Percentiles rank a stretch among this genome's conserved stretches.
These are phyloP conservation scores for Myotis brandtii DNA, from an alignment of 2,113 vertebrate species.

Conservation along the genomic window DNA sequence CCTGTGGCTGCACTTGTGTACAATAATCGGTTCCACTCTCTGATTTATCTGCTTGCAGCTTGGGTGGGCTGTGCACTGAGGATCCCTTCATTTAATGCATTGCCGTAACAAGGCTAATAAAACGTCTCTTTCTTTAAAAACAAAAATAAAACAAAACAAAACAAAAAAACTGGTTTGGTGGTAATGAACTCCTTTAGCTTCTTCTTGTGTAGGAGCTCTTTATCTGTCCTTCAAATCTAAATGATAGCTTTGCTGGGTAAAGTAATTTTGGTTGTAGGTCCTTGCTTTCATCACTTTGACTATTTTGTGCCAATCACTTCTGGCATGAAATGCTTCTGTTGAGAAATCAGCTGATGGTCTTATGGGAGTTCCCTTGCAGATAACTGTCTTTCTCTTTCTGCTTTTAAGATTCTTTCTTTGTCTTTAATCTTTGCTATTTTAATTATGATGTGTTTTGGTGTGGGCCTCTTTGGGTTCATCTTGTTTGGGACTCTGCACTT, in stretches of 20 bases:
- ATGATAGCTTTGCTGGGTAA: not conserved
- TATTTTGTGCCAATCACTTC: not conserved
- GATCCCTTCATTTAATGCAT: constrained; percentile 84
- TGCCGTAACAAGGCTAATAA: constrained; percentile 92
- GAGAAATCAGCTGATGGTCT: no score
- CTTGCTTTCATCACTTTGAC: not conserved
- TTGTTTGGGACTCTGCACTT: not conserved
- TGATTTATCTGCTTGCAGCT: constrained; percentile 83
- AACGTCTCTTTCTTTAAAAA: constrained; percentile 84
- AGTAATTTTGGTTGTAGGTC: not conserved
- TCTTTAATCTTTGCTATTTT: no score
- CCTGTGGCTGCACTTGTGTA: constrained; percentile 85
- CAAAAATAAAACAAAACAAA: no score
- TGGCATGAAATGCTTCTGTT: not conserved
- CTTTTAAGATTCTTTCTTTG: no score
- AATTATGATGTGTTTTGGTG: not conserved
- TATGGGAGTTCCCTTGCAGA: no score
- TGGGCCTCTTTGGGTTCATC: not conserved
- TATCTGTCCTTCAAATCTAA: not conserved
- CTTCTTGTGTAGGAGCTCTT: not conserved
- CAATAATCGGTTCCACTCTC: constrained; percentile 82
- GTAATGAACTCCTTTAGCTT: not conserved
- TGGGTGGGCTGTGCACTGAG: constrained; percentile 86
- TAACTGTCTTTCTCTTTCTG: no score
- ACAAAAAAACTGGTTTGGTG: not conserved